Evolutionary conservation across 2,888 invertebrate species (phyloP).

Genomic region (Tortrix viridana): DNA sequence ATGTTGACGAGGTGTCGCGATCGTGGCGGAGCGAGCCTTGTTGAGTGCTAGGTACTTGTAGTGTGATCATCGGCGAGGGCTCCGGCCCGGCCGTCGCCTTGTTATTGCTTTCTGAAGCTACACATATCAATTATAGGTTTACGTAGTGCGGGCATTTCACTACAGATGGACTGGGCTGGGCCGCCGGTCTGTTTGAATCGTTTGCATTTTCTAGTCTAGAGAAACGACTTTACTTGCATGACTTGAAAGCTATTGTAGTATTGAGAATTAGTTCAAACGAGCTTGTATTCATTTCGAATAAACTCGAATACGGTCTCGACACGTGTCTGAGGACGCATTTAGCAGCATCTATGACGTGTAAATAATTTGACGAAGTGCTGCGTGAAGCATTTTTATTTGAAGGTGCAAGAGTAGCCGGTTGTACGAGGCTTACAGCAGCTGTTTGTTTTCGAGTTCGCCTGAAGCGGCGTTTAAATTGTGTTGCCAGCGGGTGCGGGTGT

Average conservation of each 20-base stretch:
- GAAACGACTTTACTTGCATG: slow-evolving; percentile 62
- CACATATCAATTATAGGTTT: slow-evolving; percentile 70
- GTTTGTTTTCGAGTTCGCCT: slow-evolving; percentile 25
- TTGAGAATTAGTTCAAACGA: slow-evolving; percentile 33
- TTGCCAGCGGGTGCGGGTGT: neutral
- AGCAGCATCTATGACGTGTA: slow-evolving; percentile 51
- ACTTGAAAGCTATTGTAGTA: slow-evolving; percentile 40
- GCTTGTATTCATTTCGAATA: slow-evolving; percentile 33
- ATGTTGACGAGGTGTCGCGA: slow-evolving; percentile 65
- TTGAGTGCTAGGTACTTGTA: slow-evolving; percentile 62
- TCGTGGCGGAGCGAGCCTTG: slow-evolving; percentile 57
- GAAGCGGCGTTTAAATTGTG: slow-evolving; percentile 12
- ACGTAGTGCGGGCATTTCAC: slow-evolving; percentile 57
- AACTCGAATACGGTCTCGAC: slow-evolving; percentile 46
- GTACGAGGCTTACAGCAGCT: neutral
- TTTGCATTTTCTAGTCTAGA: slow-evolving; percentile 83
- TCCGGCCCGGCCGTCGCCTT: slow-evolving; percentile 45
- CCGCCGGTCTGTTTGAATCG: slow-evolving; percentile 63
- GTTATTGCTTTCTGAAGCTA: slow-evolving; percentile 57
- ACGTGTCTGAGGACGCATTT: slow-evolving; percentile 56
- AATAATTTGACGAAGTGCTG: slow-evolving; percentile 48
- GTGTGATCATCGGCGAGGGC: slow-evolving; percentile 61
- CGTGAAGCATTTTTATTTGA: slow-evolving; percentile 51
- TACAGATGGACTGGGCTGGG: slow-evolving; percentile 51
- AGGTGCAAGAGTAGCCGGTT: slow-evolving; percentile 34